Conservation (phyloP, 1,140 invertebrate species). For the Drosophila persimilis region DNA sequence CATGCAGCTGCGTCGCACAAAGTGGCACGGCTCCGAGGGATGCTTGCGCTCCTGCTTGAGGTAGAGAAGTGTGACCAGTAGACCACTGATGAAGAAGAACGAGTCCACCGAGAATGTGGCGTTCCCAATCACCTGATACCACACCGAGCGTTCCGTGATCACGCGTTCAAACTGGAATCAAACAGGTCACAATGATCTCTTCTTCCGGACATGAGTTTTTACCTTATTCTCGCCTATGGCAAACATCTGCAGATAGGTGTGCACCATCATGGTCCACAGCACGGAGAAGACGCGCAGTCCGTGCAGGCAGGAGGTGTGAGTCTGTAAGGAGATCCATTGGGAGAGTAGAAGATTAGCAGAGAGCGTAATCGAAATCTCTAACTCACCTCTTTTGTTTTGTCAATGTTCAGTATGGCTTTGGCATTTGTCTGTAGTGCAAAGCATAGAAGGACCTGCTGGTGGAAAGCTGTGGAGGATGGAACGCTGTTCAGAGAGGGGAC, state of each 20-base stretch:
- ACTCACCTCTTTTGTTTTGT: slow-evolving; percentile 82
- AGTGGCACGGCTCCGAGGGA: slow-evolving; percentile 49
- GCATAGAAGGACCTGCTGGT: slow-evolving; percentile 82
- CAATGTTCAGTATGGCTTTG: slow-evolving; percentile 85
- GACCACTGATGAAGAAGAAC: slow-evolving; percentile 95
- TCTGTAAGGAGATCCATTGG: slow-evolving; percentile 69
- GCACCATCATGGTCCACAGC: slow-evolving; percentile 96
- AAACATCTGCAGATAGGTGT: slow-evolving; percentile 92
- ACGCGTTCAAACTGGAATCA: slow-evolving; percentile 87
- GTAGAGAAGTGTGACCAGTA: slow-evolving; percentile 90
- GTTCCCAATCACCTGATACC: slow-evolving; percentile 93
- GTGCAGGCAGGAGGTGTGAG: slow-evolving; percentile 90
- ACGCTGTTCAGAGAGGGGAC: neutral
- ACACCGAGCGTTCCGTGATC: slow-evolving; percentile 90
- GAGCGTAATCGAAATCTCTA: neutral
- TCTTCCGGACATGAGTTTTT: neutral
- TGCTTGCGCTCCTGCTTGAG: slow-evolving; percentile 84
- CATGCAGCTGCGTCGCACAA: slow-evolving; percentile 76
- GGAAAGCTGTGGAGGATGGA: slow-evolving; percentile 66
- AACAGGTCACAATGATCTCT: neutral
- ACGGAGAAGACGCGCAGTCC: slow-evolving; percentile 93
- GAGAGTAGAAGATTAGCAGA: slow-evolving; percentile 13
- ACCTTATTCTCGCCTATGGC: slow-evolving; percentile 88
- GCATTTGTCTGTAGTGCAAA: slow-evolving; percentile 85
- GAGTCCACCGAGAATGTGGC: slow-evolving; percentile 95